These are phyloP conservation scores for Balearica regulorum DNA, from an alignment of 2,797 vertebrate species.

Conservation along the genomic window DNA sequence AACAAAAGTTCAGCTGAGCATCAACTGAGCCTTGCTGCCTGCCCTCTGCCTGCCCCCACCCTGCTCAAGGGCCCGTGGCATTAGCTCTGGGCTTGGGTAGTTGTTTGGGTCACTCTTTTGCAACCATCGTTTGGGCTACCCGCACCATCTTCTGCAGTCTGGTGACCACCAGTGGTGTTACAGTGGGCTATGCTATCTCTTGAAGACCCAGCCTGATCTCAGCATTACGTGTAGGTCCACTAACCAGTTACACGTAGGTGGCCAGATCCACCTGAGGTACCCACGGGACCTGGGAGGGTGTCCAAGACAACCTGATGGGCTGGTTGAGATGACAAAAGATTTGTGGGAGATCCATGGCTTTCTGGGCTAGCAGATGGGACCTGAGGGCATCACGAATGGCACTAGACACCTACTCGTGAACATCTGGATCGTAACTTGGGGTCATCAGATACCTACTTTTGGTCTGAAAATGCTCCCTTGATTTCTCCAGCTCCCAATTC, in stretches of 20 bases:
- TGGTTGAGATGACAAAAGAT: too few relatives aligned
- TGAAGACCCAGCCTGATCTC: background rate
- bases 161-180: background rate
- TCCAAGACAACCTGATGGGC: background rate
- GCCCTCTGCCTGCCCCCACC: background rate
- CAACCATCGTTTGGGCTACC: background rate
- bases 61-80: background rate
- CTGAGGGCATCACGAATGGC: accelerated
- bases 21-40: background rate
- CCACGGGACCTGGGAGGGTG: background rate
- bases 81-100: background rate
- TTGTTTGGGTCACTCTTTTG: background rate
- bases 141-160: background rate
- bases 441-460: background rate
- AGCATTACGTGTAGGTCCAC: background rate
- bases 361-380: background rate
- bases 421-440: background rate
- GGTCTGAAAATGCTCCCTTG: background rate
- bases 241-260: background rate
- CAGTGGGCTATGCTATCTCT: background rate
- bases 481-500: background rate
- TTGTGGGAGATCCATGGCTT: background rate
- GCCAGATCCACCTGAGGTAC: background rate
- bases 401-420: background rate
- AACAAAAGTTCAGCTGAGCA: background rate